Base-by-base conservation (phyloP, 2,113 vertebrate species). In the Cervus canadensis region DNA sequence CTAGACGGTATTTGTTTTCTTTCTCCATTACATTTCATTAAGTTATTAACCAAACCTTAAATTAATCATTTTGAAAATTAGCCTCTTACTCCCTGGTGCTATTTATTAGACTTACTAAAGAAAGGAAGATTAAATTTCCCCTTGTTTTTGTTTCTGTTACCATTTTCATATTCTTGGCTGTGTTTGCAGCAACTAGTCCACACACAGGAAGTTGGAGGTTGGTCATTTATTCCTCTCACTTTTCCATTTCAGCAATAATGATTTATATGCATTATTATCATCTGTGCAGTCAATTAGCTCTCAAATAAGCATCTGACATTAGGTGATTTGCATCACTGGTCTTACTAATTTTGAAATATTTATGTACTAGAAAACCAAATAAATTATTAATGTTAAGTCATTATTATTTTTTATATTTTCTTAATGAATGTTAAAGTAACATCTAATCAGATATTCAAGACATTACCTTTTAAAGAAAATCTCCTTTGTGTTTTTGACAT, bases 191-290 rank as follows among this genome's bases (percentile, higher is more conserved):
- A 95, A 91, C 28, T 93, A 56, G 1, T 95, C 11, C 16, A 6
- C 17, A 43, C 33, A 93, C 54, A 95, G 0, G 26, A 95, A 76
- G 15, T 87, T 15, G 12, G 48, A 96, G 9, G 16, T 40, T 40
- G 50, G 25, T 57, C 33, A 30, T 89, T 79, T 93, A 71, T 50
- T 92, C 62, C 89, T 87, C n/a, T 54, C 33, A 40, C 33, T 87
- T 96, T 97, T 97, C 30, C 54, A 14, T 59, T 93, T 98, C 33
- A 60, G 59, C 45, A 97, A 14, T 93, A 71, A 85, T 91, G 92
- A 76, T 92, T 64, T 86, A 67, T 94, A 43, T 43, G 14, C 30
- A 64, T 93, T 93, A 83, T 96, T 90, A 71, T 89, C 26, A 54
- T 28, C 78, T 93, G 8, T 62, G 3, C 50, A 95, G 45, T 82